phyloP scores from a whole-genome alignment of 2,888 invertebrate genomes.

The Sympetrum striolatum region DNA sequence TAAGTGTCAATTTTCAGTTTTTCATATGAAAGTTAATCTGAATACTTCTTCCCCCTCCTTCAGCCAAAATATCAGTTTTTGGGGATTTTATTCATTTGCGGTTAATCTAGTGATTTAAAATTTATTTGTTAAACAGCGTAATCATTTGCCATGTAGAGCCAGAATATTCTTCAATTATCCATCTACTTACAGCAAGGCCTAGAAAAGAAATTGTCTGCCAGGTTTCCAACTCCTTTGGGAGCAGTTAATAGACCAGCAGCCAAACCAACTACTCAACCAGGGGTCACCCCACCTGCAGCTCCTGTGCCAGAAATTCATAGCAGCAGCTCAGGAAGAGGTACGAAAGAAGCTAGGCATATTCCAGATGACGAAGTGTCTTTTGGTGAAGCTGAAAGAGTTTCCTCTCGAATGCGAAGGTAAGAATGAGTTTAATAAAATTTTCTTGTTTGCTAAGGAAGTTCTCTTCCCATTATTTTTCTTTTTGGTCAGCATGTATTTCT shows the following conservation, averaged over 20 bases:
- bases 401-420: slow-evolving; percentile 48
- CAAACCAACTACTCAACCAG: slow-evolving; percentile 48
- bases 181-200: slow-evolving; percentile 75
- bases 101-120: neutral
- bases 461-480: too few species aligned
- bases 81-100: neutral
- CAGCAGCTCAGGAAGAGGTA: slow-evolving; percentile 44
- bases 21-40: too few species aligned
- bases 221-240: slow-evolving; percentile 65
- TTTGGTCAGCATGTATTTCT: too few species aligned
- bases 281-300: slow-evolving; percentile 48
- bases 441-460: too few species aligned
- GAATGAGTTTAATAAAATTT: neutral
- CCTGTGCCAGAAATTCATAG: slow-evolving; percentile 45
- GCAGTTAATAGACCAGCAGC: slow-evolving; percentile 52
- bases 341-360: slow-evolving; percentile 54
- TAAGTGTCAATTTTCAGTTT: too few species aligned
- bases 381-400: slow-evolving; percentile 59
- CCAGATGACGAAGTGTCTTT: slow-evolving; percentile 59
- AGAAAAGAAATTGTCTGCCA: slow-evolving; percentile 73
- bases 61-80: too few species aligned
- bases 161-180: neutral
- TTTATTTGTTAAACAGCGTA: neutral
- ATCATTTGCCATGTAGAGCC: neutral
- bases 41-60: too few species aligned